Conservation (phyloP, 2,113 vertebrate genomes). For the Marcusenius ussheri region DNA sequence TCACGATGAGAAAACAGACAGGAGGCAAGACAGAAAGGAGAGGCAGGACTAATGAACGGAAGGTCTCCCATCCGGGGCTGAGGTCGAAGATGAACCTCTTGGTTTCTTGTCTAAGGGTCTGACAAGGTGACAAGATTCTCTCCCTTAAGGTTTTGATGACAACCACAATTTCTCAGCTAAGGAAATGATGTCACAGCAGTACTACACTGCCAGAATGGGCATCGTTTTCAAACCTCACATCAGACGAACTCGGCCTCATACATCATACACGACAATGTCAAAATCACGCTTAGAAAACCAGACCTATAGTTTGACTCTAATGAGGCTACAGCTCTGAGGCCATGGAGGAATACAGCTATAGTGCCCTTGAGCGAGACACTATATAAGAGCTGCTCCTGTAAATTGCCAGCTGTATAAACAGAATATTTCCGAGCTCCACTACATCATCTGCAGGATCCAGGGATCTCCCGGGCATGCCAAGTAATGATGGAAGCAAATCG, state of each 20-base stretch:
- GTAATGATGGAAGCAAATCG: background rate
- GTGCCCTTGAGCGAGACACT: background rate
- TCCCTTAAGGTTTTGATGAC: slow-evolving; percentile 5
- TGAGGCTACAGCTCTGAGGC: background rate
- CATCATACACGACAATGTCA: background rate
- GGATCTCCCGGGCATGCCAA: background rate
- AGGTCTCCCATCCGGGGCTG: background rate
- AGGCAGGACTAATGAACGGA: background rate
- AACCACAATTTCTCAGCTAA: background rate
- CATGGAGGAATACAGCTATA: background rate
- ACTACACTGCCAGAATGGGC: too few species aligned
- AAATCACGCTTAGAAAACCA: background rate
- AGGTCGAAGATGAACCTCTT: background rate
- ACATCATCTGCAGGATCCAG: background rate
- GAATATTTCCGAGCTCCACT: background rate
- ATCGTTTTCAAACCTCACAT: background rate
- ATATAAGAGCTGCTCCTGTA: background rate
- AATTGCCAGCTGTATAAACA: background rate
- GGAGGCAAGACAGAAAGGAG: background rate
- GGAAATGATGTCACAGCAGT: background rate
- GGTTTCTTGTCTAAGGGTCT: background rate
- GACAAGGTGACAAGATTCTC: background rate
- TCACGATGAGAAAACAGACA: background rate
- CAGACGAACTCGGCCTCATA: background rate
- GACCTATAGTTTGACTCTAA: background rate